phyloP scores from a whole-genome alignment of 1,140 invertebrate genomes.

The Cryptotermes secundus region DNA sequence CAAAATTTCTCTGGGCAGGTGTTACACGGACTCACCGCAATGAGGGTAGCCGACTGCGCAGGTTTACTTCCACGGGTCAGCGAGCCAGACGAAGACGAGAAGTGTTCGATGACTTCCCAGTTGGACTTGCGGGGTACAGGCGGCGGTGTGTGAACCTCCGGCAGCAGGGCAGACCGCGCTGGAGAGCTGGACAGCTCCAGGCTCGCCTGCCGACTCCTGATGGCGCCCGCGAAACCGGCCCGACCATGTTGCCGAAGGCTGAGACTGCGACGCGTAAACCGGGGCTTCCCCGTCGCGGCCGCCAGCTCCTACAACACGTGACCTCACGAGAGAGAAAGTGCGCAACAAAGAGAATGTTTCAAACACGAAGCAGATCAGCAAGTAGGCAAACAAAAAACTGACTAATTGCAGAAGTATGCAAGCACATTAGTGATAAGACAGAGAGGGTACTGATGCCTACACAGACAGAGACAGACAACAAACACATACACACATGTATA shows the following conservation, averaged over 20 bases:
- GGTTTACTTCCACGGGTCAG: slow-evolving; percentile 48
- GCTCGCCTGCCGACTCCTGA: slow-evolving; percentile 45
- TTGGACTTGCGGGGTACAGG: slow-evolving; percentile 72
- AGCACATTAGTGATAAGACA: no score
- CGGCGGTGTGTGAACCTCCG: slow-evolving; percentile 45
- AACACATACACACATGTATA: no score
- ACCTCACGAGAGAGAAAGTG: background rate
- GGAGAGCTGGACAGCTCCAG: slow-evolving; percentile 8
- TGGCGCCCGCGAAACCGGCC: background rate
- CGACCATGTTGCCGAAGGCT: slow-evolving; percentile 45
- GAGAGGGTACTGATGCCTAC: no score
- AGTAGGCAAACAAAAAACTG: no score
- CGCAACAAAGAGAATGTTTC: no score
- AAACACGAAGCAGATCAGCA: no score
- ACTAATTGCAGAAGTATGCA: no score
- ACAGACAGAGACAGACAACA: no score
- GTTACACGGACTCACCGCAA: slow-evolving; percentile 54
- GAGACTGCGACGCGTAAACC: slow-evolving; percentile 45
- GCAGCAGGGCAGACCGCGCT: background rate
- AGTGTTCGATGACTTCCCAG: slow-evolving; percentile 87
- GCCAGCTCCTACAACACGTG: slow-evolving; percentile 7
- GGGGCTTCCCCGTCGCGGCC: slow-evolving; percentile 42
- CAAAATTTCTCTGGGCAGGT: no score
- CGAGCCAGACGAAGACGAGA: slow-evolving; percentile 48
- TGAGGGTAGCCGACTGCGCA: slow-evolving; percentile 52